phyloP scores from a whole-genome alignment of 2,113 vertebrate species.

The Ceuthmochares aereus region DNA sequence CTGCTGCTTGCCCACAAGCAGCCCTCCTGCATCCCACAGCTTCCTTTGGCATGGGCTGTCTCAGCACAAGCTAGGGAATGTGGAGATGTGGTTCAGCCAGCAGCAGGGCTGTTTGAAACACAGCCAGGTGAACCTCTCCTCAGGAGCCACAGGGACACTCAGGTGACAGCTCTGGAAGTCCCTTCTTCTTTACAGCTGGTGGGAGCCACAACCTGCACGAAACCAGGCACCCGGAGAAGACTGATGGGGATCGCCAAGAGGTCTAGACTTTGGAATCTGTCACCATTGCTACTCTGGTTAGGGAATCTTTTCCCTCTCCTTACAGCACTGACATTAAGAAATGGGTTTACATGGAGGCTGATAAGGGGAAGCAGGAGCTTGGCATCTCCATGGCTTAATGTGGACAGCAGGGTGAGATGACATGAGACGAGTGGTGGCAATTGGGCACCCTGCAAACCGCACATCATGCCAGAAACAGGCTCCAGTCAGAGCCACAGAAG shows the following conservation, averaged over 20 bases:
- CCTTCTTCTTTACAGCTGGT: neutral
- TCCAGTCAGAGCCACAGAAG: rapidly evolving
- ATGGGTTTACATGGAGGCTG: neutral
- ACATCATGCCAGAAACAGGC: rapidly evolving
- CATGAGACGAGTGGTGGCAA: neutral
- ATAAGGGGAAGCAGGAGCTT: neutral
- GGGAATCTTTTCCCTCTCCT: neutral
- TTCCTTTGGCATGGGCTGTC: neutral
- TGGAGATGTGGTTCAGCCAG: neutral
- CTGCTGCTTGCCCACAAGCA: neutral
- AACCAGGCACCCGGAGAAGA: neutral
- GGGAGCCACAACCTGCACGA: rapidly evolving
- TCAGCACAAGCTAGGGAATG: rapidly evolving
- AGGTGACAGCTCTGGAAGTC: neutral
- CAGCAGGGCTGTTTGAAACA: neutral
- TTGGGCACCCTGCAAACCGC: neutral
- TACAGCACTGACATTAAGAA: neutral
- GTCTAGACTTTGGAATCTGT: rapidly evolving
- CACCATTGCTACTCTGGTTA: rapidly evolving
- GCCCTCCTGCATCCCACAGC: neutral
- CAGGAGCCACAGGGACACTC: neutral
- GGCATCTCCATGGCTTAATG: neutral
- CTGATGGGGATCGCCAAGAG: rapidly evolving
- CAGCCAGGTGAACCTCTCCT: neutral
- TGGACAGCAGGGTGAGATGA: neutral